Conservation (phyloP, 2,113 vertebrate species). For the Paratilapia polleni region DNA sequence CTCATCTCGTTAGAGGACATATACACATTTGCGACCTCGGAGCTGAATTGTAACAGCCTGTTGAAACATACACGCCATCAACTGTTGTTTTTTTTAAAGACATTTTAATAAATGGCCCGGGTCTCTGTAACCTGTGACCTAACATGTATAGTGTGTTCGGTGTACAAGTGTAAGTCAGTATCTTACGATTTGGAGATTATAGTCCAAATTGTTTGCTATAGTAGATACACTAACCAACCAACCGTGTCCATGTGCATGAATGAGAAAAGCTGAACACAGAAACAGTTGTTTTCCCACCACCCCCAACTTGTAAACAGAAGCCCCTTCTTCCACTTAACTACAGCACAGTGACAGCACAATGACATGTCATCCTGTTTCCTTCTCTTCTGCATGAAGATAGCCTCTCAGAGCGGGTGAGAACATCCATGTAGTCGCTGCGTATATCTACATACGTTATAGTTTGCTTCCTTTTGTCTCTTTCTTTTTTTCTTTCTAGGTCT, state of each 20-base stretch:
- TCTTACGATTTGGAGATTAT: constrained; percentile 33
- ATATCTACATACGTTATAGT: constrained; percentile 60
- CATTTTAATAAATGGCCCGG: background rate
- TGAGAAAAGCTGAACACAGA: constrained; percentile 59
- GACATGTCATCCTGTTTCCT: constrained; percentile 50
- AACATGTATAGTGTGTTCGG: background rate
- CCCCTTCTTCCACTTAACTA: constrained; percentile 40
- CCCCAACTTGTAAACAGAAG: constrained; percentile 39
- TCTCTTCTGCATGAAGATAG: constrained; percentile 15
- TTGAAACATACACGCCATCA: background rate
- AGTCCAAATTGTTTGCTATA: constrained; percentile 46
- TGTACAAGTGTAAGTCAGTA: background rate
- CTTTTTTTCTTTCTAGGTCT: constrained; percentile 33
- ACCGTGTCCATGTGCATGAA: constrained; percentile 37
- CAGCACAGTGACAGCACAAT: constrained; percentile 47
- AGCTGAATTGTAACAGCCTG: background rate
- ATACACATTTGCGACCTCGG: background rate
- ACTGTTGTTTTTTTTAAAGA: background rate
- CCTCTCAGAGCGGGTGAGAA: constrained; percentile 36
- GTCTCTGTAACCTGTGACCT: background rate
- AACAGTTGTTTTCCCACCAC: constrained; percentile 43
- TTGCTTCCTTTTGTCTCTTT: constrained; percentile 32
- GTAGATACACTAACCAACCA: constrained; percentile 12
- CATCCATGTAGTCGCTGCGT: constrained; percentile 19
- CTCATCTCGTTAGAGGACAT: background rate